These are phyloP conservation scores for Cyclina sinensis DNA, from an alignment of 1,140 invertebrate species.

Conservation along the genomic window DNA sequence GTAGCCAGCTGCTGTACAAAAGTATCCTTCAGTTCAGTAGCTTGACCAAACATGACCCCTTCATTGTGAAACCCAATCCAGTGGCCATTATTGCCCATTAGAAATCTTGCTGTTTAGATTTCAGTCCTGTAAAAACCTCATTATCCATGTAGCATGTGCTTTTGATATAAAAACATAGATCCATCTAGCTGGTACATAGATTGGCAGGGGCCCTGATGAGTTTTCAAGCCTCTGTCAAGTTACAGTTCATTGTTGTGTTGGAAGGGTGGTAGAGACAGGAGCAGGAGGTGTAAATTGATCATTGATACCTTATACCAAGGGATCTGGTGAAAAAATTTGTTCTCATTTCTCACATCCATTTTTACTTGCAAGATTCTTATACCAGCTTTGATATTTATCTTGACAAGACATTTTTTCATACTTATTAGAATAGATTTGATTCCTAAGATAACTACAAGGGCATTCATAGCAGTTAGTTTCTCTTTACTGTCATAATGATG, in stretches of 20 bases:
- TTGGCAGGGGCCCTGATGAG: not conserved
- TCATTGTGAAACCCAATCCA: constrained; percentile 31
- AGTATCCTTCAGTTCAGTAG: constrained; percentile 18
- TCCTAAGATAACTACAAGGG: too few relatives aligned
- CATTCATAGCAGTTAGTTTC: too few relatives aligned
- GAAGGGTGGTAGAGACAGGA: not conserved
- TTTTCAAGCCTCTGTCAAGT: constrained; percentile 10
- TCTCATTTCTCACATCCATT: not conserved
- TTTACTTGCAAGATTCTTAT: not conserved
- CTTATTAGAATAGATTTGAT: too few relatives aligned
- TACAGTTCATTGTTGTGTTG: not conserved
- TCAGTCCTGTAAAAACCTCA: not conserved
- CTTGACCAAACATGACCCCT: constrained; percentile 61
- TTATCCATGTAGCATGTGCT: constrained; percentile 26
- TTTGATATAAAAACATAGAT: constrained; percentile 20
- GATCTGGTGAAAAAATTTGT: not conserved
- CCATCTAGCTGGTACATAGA: not conserved
- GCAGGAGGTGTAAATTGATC: not conserved
- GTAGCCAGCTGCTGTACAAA: not conserved
- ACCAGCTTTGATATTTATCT: too few relatives aligned
- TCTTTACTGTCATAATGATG: too few relatives aligned
- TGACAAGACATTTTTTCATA: too few relatives aligned
- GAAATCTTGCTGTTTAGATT: constrained; percentile 32
- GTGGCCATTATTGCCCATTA: constrained; percentile 53
- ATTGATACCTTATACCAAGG: not conserved